Evolutionary conservation across 2,888 invertebrate genomes (phyloP), one percentile per base, ranked within the genome.

Genomic region (Microctonus brassicae): DNA sequence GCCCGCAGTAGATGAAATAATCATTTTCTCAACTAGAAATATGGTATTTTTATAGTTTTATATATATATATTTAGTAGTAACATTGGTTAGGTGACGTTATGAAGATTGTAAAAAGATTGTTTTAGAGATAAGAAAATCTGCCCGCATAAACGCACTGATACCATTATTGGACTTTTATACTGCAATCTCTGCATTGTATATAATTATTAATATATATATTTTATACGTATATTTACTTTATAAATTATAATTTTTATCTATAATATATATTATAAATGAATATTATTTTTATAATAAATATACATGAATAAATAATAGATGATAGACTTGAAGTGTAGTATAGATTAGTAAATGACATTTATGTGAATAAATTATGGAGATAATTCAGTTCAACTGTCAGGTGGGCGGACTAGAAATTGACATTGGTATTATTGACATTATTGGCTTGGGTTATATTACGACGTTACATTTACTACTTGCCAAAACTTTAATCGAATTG

Each of bases 381-480:
- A 17, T 64, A n/a, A 64, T 64, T 33, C n/a, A 42, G 17, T 39
- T 24, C 24, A 17, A 17, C 11, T 22, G 22, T 26, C 63, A 57
- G 39, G 29, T 58, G 26, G 33, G 42, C 29, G 39, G 33, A 55
- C 13, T 17, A 36, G 22, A 52, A 60, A 60, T 60, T 47, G 65
- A 65, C 58, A 58, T 57, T 55, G 47, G 60, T 57, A 70, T 69
- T 69, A 69, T 70, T 64, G 60, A 70, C 60, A 70, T 70, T 70
- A 65, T 70, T 70, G 52, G 52, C 34, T n/a, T 10, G 7, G 47
- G 6, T 5, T 47, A 58, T 42, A 24, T 60, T 52, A 70, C 57
- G 20, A 52, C 17, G 60, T 65, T 65, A 60, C 70, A n/a, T 42
- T 47, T 65, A 5, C 20, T 42, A 65, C 65, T 64, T 70, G 57